Percentiles rank a stretch among this genome's conserved stretches.
phyloP scores from a whole-genome alignment of 2,113 vertebrate species.

The Limnothrissa miodon region DNA sequence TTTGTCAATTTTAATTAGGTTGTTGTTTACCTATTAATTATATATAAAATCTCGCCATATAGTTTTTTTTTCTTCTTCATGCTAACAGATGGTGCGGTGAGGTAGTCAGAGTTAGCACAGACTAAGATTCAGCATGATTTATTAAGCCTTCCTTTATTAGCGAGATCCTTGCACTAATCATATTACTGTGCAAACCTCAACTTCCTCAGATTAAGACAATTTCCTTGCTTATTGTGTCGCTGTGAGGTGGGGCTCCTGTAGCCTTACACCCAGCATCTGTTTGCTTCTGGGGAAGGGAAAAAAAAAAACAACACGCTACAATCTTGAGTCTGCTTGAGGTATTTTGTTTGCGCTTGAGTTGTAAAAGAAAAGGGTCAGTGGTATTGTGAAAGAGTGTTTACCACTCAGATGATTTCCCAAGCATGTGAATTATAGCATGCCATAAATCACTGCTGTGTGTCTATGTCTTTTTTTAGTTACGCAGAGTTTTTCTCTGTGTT shows the following conservation, averaged over 20 bases:
- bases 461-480: neutral
- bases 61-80: conserved; percentile 73
- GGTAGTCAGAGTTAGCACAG: conserved; percentile 86
- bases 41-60: conserved; percentile 97
- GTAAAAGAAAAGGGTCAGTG: conserved; percentile 42
- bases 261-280: conserved; percentile 47
- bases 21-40: conserved; percentile 99
- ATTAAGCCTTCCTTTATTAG: conserved; percentile 96
- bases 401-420: conserved; percentile 31
- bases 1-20: conserved; percentile 99
- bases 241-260: conserved; percentile 36
- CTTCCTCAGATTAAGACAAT: conserved; percentile 72
- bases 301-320: neutral
- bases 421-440: conserved; percentile 21
- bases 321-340: conserved; percentile 33
- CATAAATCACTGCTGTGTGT: neutral
- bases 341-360: conserved; percentile 42
- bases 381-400: conserved; percentile 27
- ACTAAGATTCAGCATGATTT: conserved; percentile 89
- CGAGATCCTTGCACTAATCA: conserved; percentile 80
- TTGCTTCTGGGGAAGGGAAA: conserved; percentile 24
- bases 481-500: conserved; percentile 32
- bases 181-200: conserved; percentile 75
- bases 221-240: conserved; percentile 71
- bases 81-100: conserved; percentile 94